phyloP scores from a whole-genome alignment of 2,888 invertebrate genomes.

The Pecten maximus region DNA sequence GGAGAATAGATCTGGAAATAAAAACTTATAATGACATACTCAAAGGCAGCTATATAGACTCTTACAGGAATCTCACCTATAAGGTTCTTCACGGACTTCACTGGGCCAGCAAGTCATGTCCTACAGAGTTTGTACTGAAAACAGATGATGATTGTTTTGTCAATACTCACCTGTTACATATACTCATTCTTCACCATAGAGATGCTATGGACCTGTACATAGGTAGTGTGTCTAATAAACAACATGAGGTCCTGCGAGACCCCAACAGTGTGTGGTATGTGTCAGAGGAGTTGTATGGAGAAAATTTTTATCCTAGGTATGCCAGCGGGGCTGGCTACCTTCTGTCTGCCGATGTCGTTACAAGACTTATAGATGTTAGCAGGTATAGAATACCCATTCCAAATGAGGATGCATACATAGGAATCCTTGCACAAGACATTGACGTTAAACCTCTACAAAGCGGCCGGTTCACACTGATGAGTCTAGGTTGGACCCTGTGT shows the following conservation, averaged over 20 bases:
- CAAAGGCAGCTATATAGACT: slow-evolving; percentile 77
- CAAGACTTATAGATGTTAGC: slow-evolving; percentile 68
- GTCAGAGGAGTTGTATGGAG: slow-evolving; percentile 66
- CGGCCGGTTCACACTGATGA: slow-evolving; percentile 75
- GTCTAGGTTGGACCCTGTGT: slow-evolving; percentile 75
- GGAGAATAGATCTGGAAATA: slow-evolving; percentile 60
- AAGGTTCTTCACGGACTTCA: slow-evolving; percentile 78
- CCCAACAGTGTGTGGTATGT: slow-evolving; percentile 78
- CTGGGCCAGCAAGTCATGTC: slow-evolving; percentile 72
- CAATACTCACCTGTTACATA: slow-evolving; percentile 69
- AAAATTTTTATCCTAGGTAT: slow-evolving; percentile 77
- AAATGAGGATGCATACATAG: slow-evolving; percentile 81
- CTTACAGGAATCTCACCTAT: slow-evolving; percentile 78
- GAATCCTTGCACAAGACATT: slow-evolving; percentile 73
- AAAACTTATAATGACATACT: slow-evolving; percentile 70
- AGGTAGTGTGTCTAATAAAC: slow-evolving; percentile 72
- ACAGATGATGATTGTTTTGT: slow-evolving; percentile 81
- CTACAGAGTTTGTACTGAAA: slow-evolving; percentile 73
- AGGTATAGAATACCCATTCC: slow-evolving; percentile 73
- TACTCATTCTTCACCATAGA: slow-evolving; percentile 63
- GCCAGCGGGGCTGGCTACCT: slow-evolving; percentile 81
- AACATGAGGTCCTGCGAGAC: slow-evolving; percentile 75
- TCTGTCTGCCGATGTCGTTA: slow-evolving; percentile 75
- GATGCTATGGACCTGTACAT: slow-evolving; percentile 72
- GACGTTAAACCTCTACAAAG: slow-evolving; percentile 74